Evolutionary conservation across 30 jellyfish, hydroid and myxozoan genomes (phyloP).

Genomic region (Hydra vulgaris): DNA sequence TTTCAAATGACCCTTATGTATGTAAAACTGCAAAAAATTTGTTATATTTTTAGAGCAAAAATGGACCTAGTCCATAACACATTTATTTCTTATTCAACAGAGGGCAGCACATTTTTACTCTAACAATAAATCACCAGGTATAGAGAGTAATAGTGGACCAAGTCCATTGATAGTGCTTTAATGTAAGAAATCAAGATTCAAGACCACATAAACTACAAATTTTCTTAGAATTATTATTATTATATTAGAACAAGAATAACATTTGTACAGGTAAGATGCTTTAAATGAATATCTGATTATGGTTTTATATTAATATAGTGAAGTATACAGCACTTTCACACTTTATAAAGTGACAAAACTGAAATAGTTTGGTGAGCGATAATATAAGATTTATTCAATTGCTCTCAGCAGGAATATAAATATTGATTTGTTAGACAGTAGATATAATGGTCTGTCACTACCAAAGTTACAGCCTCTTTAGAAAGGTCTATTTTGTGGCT

Average conservation of each 20-base stretch:
- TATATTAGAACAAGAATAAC: not conserved
- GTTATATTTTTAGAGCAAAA: too few species aligned
- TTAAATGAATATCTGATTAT: not conserved
- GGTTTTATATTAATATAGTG: not conserved
- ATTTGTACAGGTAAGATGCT: not conserved
- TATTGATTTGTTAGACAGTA: not conserved
- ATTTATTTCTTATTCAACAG: too few species aligned
- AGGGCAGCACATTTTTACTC: too few species aligned
- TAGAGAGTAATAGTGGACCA: too few species aligned
- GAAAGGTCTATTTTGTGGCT: not conserved
- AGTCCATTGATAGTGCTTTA: too few species aligned
- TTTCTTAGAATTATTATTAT: too few species aligned
- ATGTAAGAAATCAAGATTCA: too few species aligned
- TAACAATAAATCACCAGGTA: too few species aligned
- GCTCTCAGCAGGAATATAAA: not conserved
- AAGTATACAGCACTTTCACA: not conserved
- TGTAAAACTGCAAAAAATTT: too few species aligned
- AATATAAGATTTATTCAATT: not conserved
- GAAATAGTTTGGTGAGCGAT: not conserved
- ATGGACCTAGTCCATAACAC: too few species aligned
- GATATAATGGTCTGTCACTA: not conserved
- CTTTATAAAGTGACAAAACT: not conserved
- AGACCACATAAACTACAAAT: too few species aligned
- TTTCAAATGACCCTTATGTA: too few species aligned
- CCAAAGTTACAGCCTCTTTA: not conserved